These are phyloP conservation scores for Drosophila ironensis DNA, from an alignment of 1,140 invertebrate genomes.

Conservation along the genomic window DNA sequence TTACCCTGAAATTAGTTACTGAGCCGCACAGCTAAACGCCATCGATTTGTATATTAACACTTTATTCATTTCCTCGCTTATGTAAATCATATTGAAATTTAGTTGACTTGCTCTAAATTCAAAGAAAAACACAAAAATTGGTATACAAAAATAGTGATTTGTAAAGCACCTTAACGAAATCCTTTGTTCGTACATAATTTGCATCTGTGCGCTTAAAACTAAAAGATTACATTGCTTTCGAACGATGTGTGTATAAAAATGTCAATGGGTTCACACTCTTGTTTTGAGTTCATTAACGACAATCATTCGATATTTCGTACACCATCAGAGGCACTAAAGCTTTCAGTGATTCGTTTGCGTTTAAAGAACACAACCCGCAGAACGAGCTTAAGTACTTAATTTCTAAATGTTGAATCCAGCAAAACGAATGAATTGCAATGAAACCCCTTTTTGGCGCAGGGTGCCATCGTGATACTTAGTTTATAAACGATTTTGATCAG, in stretches of 20 bases:
- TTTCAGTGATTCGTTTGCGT: conserved; percentile 13
- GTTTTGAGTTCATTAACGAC: conserved; percentile 4
- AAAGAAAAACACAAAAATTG: conserved; percentile 29
- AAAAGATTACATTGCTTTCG: conserved; percentile 25
- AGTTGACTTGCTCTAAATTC: conserved; percentile 28
- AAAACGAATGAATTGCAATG: conserved; percentile 23
- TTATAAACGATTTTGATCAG: conserved; percentile 4
- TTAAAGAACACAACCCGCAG: no score
- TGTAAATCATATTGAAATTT: conserved; percentile 42
- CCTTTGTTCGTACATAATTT: conserved; percentile 44
- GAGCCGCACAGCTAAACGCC: no score
- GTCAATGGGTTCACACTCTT: background rate
- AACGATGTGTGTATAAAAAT: conserved; percentile 27
- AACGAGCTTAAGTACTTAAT: conserved; percentile 38
- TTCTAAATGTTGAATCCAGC: conserved; percentile 14
- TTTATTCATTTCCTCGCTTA: conserved; percentile 46
- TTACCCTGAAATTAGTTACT: background rate
- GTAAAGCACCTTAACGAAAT: conserved; percentile 62
- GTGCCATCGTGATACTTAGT: conserved; percentile 11
- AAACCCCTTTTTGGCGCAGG: conserved; percentile 28
- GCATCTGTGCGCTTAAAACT: conserved; percentile 56
- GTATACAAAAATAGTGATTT: conserved; percentile 61
- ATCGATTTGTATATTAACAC: conserved; percentile 28
- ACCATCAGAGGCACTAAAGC: conserved; percentile 42
- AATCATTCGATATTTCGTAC: conserved; percentile 24